Evolutionary conservation across 2,888 invertebrate genomes (phyloP), one percentile per base, ranked within the genome.

Genomic region (Ariolimax columbianus): DNA sequence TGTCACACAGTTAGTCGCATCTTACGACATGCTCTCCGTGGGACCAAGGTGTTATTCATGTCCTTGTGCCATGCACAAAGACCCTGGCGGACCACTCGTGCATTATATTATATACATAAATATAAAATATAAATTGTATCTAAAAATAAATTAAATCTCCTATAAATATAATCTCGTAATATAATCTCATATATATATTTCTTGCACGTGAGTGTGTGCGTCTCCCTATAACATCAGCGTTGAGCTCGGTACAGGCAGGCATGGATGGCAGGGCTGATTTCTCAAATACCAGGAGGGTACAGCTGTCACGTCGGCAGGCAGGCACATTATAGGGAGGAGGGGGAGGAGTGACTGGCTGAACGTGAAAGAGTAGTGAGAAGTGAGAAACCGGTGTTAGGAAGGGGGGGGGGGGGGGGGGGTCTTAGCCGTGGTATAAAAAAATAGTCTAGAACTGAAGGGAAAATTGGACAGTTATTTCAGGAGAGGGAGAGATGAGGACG

Each of bases 401-500:
- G 7, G 14, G 14, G 47, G 47, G 47, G 47, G 14, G 47, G n/a
- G n/a, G n/a, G n/a, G n/a, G n/a, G n/a, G n/a, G n/a, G 38, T 30
- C 19, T 51, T 59, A n/a, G 23, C 11, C 7, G 75, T 36, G 51
- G n/a, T 40, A 33, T 40, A 38, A 82, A 59, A 23, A 38, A 55
- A 47, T n/a, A 51, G 43, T 3, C 55, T 23, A 23, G 55, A 68
- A 68, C 30, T 26, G 73, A 0, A 0, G 11, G 73, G 73, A 75
- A 75, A 75, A 47, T 47, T 47, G 30, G n/a, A 75, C 73, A n/a
- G 73, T 47, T 75, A 75, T 47, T 75, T 75, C n/a, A 75, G n/a
- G 55, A 23, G 17, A 23, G 55, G 55, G 17, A 23, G 19, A 55
- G 19, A 55, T 19, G 55, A 55, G 17, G 19, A n/a, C n/a, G n/a